Evolutionary conservation across 2,888 invertebrate species (phyloP).

Genomic region (Diploptera punctata): DNA sequence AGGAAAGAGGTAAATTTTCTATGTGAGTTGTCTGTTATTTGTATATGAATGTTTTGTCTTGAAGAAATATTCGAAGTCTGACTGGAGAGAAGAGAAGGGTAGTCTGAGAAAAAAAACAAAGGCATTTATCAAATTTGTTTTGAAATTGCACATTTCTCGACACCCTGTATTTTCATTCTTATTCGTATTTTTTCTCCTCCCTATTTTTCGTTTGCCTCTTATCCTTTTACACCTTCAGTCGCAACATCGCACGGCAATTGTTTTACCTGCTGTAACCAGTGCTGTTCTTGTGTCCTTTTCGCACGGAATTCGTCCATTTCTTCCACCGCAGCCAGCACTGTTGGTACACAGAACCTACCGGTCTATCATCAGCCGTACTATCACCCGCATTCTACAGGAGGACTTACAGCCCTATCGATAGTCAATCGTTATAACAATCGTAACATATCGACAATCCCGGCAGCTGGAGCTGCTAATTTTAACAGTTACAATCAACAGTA

Average conservation of each 20-base stretch:
- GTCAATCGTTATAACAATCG: constrained; percentile 23
- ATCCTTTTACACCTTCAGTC: constrained; percentile 34
- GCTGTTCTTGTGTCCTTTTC: constrained; percentile 37
- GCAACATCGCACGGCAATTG: constrained; percentile 33
- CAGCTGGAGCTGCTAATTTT: constrained; percentile 1
- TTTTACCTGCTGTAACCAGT: constrained; percentile 38
- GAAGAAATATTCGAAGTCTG: too few species aligned
- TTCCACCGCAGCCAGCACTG: neutral
- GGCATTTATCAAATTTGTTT: neutral
- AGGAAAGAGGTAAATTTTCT: too few species aligned
- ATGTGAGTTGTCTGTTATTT: too few species aligned
- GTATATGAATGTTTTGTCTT: too few species aligned
- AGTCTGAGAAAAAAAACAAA: too few species aligned
- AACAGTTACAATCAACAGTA: constrained; percentile 14
- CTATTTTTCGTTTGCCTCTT: constrained; percentile 34
- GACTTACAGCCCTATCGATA: constrained; percentile 21
- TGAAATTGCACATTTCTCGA: constrained; percentile 22
- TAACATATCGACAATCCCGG: constrained; percentile 22
- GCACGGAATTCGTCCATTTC: constrained; percentile 27
- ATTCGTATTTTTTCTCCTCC: constrained; percentile 40
- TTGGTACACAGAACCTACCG: constrained; percentile 1
- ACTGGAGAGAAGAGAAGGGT: too few species aligned
- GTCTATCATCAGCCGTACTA: constrained; percentile 15
- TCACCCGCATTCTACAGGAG: constrained; percentile 26
- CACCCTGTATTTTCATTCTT: constrained; percentile 43